phyloP scores from a whole-genome alignment of 2,797 vertebrate species.

The Phrynocephalus vlangalii region DNA sequence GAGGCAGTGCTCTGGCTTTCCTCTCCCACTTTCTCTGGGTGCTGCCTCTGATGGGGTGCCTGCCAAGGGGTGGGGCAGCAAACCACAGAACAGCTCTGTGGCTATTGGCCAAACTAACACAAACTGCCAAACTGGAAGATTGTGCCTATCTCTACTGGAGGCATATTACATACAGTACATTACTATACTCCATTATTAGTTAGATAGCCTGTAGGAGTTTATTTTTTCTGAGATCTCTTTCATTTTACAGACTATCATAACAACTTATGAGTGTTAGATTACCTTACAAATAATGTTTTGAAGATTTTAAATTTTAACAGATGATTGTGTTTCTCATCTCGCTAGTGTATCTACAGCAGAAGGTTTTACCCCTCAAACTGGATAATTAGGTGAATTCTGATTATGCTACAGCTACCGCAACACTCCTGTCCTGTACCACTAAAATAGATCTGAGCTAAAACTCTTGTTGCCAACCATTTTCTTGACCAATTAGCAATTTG shows the following conservation, averaged over 20 bases:
- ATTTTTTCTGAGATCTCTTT: slow-evolving; percentile 31
- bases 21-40: too few relatives aligned
- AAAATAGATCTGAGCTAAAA: slow-evolving; percentile 50
- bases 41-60: not conserved
- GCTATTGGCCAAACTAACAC: too few relatives aligned
- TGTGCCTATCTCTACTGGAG: too few relatives aligned
- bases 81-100: too few relatives aligned
- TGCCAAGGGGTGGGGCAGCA: too few relatives aligned
- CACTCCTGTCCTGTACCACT: slow-evolving; percentile 31
- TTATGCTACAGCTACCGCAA: slow-evolving; percentile 18
- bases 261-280: not conserved
- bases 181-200: slow-evolving; percentile 17
- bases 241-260: not conserved
- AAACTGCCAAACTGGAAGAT: too few relatives aligned
- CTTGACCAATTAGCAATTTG: slow-evolving; percentile 62
- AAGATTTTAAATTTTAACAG: slow-evolving; percentile 10
- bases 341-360: slow-evolving; percentile 21
- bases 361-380: slow-evolving; percentile 33
- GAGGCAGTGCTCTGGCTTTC: too few relatives aligned
- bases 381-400: slow-evolving; percentile 37
- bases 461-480: slow-evolving; percentile 50
- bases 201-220: not conserved
- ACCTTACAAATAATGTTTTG: slow-evolving; percentile 38
- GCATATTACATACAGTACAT: not conserved
- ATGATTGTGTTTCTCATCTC: slow-evolving; percentile 16